These are phyloP conservation scores for Mionectes macconnelli DNA, from an alignment of 2,113 vertebrate genomes.

Conservation along the genomic window DNA sequence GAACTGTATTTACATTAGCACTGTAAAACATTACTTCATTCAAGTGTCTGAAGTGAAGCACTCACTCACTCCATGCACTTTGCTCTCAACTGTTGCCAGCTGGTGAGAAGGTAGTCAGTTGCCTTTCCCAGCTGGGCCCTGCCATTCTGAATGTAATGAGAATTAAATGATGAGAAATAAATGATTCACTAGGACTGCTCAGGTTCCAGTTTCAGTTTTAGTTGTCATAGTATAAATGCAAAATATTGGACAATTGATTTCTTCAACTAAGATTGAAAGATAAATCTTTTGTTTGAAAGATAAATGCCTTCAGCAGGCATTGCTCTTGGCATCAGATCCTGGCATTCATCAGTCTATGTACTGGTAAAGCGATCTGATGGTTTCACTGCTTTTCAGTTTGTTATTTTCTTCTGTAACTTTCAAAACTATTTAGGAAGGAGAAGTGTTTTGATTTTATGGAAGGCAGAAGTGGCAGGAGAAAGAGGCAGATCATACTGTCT, in stretches of 20 bases:
- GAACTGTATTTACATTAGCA: constrained; percentile 52
- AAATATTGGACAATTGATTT: not conserved
- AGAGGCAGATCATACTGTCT: not conserved
- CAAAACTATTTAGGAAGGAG: not conserved
- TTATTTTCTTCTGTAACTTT: not conserved
- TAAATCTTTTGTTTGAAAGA: not conserved
- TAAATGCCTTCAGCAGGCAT: not conserved
- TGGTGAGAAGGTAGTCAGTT: not conserved
- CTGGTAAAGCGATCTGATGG: not conserved
- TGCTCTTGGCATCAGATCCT: not conserved
- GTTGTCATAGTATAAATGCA: not conserved
- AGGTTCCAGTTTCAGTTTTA: not conserved
- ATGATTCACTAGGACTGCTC: not conserved
- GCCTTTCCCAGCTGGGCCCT: not conserved
- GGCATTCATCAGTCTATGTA: not conserved
- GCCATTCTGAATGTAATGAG: not conserved
- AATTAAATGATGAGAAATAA: not conserved
- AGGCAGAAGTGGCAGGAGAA: not conserved
- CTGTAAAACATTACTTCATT: constrained; percentile 32
- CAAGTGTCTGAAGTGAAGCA: constrained; percentile 31
- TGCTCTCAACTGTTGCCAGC: not conserved
- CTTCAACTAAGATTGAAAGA: not conserved
- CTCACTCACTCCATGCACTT: not conserved
- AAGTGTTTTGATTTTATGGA: not conserved
- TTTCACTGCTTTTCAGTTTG: not conserved